Evolutionary conservation across 2,113 vertebrate species (phyloP), one percentile per base, ranked within the genome.

Genomic region (Leiothrix lutea): DNA sequence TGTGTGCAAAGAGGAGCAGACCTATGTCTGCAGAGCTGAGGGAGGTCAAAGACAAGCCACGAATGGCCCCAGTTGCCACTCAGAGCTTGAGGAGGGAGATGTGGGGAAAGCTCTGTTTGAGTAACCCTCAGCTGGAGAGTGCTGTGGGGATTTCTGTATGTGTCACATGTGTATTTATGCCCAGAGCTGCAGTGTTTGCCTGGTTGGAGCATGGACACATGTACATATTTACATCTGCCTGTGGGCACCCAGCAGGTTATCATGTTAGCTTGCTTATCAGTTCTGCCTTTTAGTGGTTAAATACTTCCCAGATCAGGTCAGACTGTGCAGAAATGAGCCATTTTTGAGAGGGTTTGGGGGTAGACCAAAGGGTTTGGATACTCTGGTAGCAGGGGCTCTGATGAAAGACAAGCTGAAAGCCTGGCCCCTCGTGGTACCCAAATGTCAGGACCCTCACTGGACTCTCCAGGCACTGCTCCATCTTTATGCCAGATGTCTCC

Each of bases 351-450:
- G 12, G 9, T 62, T 84, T 81, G 26, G 57, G 31, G 38, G 12
- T 9, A 67, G 53, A 85, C 35, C 25, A 21, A 74, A 71, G 57
- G 15, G 35, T 48, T 54, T 58, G 20, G 57, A 51, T 40, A 13
- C 8, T 44, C 26, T 51, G 19, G 24, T 29, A 51, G 33, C 35
- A 79, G 56, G 31, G 53, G 29, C 5, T 44, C 40, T 78, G 54
- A 56, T 7, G 4, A 42, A 65, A 20, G 33, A 45, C 1, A 6
- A 87, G 14, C 8, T 21, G 3, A 2, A 67, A 84, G 35, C 38
- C 29, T 0, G 0, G 24, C 23, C 26, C 35, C 24, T 71, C 0
- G 0, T 24, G 7, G 1, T 60, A 66, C 20, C 42, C 15, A 40
- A 81, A 79, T 8, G 25, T 90, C 78, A 82, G 33, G 23, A 31